Percentiles rank a stretch among this genome's conserved stretches.
These are phyloP conservation scores for Selene dorsalis DNA, from an alignment of 2,797 vertebrate genomes.

Conservation along the genomic window DNA sequence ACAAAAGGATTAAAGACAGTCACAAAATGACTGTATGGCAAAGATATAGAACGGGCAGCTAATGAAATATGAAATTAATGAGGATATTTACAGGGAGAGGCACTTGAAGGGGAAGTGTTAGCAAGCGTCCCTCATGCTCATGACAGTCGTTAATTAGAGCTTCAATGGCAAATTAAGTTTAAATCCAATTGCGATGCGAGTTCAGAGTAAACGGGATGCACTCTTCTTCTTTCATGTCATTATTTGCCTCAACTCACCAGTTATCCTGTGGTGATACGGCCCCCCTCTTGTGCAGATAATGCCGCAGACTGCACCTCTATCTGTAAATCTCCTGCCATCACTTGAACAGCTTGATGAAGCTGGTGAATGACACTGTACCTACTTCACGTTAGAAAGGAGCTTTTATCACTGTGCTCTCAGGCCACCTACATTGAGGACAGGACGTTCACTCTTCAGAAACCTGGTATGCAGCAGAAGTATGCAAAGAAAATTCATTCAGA, in stretches of 20 bases:
- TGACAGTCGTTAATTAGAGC: conserved; percentile 5
- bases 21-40: neutral
- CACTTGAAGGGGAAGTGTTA: neutral
- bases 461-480: conserved; percentile 6
- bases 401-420: conserved; percentile 9
- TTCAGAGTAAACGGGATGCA: conserved; percentile 21
- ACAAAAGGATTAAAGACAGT: neutral
- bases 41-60: neutral
- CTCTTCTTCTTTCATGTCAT: neutral
- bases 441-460: conserved; percentile 24
- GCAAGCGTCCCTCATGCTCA: neutral
- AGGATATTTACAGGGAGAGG: neutral
- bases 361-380: neutral
- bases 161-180: conserved; percentile 19
- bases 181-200: neutral
- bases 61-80: neutral
- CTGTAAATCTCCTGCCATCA: conserved; percentile 20
- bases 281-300: conserved; percentile 1
- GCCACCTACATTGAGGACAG: conserved; percentile 15
- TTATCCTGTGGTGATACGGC: neutral
- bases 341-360: conserved; percentile 30
- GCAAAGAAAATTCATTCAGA: conserved; percentile 25
- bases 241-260: neutral
- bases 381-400: conserved; percentile 8
- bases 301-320: neutral